Base-by-base conservation (phyloP, 2,888 invertebrate species). In the Mechanitis mazaeus region DNA sequence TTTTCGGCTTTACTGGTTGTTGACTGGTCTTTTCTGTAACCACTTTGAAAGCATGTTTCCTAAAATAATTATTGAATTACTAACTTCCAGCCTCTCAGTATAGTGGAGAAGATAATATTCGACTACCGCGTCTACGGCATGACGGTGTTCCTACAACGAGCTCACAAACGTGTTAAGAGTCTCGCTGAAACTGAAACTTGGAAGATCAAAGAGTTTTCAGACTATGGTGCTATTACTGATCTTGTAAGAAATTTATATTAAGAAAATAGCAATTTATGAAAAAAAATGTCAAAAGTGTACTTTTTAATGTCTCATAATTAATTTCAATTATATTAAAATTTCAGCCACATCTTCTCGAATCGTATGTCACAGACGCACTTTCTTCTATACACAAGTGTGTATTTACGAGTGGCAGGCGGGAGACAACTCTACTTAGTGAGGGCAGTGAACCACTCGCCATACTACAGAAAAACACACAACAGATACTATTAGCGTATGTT, bases 101-200 rank as follows among this genome's bases (percentile, higher is more conserved):
- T 96, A 64, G 93, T 98, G 58, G 95, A 95, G 74, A 93, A 93
- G 68, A 92, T 98, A 54, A 94, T 97, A 69, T 94, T 97, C 80
- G 96, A 98, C 79, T 93, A 98, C 74, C 93, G 97, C 68, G 91
- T 96, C 61, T 95, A 96, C 80, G 97, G 97, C 70, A 94, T 98
- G 91, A 92, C 93, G 7, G 94, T 95, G 65, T 92, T 97, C 68
- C 94, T 98, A 62, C 95, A 95, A 74, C 95, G 97, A 74, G 94
- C 97, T 0, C 94, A 94, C 28, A 94, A 95, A 67, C 95, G 94
- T 69, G 93, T 96, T 45, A 93, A 93, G 72, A 92, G 92, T 42
- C 84, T 97, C 33, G 91, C 91, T 33, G 93, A 92, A 45, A 92
- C 92, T 69, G 98, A 98, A 88, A 94, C 93, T 0, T 98, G 98